Percentiles rank a stretch among this genome's conserved stretches.
These are phyloP conservation scores for Ochropleura leucogaster DNA, from an alignment of 2,888 invertebrate species.

Conservation along the genomic window DNA sequence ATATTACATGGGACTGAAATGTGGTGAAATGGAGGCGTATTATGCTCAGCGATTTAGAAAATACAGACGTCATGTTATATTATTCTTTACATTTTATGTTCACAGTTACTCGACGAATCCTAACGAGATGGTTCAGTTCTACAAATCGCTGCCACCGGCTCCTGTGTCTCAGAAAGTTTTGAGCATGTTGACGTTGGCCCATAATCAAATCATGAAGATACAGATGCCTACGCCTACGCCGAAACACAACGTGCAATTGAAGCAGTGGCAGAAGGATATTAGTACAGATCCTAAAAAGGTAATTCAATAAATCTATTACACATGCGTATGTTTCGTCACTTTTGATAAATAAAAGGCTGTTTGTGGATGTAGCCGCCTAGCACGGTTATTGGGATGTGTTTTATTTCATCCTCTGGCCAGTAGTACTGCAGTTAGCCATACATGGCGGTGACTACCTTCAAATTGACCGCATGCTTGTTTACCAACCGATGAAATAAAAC, in stretches of 20 bases:
- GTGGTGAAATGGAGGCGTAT: neutral
- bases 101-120: conserved; percentile 91
- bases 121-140: conserved; percentile 78
- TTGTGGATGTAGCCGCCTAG: neutral
- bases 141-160: conserved; percentile 49
- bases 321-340: neutral
- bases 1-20: no score
- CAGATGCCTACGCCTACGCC: conserved; percentile 67
- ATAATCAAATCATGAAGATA: conserved; percentile 58
- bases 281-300: conserved; percentile 80
- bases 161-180: conserved; percentile 64
- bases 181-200: conserved; percentile 63
- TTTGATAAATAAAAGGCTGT: neutral
- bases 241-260: conserved; percentile 67
- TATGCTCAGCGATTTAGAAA: neutral
- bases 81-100: conserved; percentile 4
- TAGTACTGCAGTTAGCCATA: neutral
- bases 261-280: conserved; percentile 76
- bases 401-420: neutral
- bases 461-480: neutral
- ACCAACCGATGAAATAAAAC: neutral
- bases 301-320: conserved; percentile 2
- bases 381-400: neutral
- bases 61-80: neutral
- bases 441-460: neutral